Conservation (phyloP, 1,140 invertebrate genomes). For the Papilio aristodemus region DNA sequence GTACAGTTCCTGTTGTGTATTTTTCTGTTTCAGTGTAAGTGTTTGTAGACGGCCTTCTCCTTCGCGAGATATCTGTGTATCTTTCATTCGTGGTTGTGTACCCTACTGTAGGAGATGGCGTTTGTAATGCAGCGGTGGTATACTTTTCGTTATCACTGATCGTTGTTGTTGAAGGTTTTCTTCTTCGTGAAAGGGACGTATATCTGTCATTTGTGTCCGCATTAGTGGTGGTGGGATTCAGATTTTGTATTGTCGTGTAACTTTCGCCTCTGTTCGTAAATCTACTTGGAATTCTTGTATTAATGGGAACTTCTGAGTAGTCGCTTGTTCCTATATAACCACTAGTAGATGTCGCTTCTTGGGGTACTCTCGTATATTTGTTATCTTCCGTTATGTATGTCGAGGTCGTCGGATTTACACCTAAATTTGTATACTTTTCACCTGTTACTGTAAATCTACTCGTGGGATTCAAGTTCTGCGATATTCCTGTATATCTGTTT, state of each 20-base stretch:
- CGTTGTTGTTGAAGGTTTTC: slow-evolving; percentile 23
- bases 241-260: slow-evolving; percentile 29
- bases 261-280: slow-evolving; percentile 23
- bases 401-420: slow-evolving; percentile 12
- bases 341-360: slow-evolving; percentile 8
- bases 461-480: slow-evolving; percentile 2
- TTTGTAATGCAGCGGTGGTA: slow-evolving; percentile 13
- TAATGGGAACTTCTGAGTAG: slow-evolving; percentile 14
- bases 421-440: slow-evolving; percentile 19
- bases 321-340: slow-evolving; percentile 2
- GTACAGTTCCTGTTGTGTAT: slow-evolving; percentile 16
- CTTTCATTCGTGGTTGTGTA: slow-evolving; percentile 22
- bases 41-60: slow-evolving; percentile 18
- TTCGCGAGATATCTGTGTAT: slow-evolving; percentile 21
- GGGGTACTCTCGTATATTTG: slow-evolving; percentile 14
- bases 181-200: slow-evolving; percentile 24
- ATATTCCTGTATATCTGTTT: slow-evolving; percentile 8
- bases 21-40: slow-evolving; percentile 16
- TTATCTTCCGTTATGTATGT: slow-evolving; percentile 22
- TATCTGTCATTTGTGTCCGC: slow-evolving; percentile 28
- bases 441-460: slow-evolving; percentile 16
- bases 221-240: slow-evolving; percentile 1
- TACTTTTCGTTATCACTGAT: slow-evolving; percentile 18
- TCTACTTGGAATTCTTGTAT: slow-evolving; percentile 24
- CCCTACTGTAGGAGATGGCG: background rate